A percentile compares a stretch with the other conserved stretches of the same genome.
phyloP scores from a whole-genome alignment of 2,797 vertebrate genomes.

The Uromys caudimaculatus region DNA sequence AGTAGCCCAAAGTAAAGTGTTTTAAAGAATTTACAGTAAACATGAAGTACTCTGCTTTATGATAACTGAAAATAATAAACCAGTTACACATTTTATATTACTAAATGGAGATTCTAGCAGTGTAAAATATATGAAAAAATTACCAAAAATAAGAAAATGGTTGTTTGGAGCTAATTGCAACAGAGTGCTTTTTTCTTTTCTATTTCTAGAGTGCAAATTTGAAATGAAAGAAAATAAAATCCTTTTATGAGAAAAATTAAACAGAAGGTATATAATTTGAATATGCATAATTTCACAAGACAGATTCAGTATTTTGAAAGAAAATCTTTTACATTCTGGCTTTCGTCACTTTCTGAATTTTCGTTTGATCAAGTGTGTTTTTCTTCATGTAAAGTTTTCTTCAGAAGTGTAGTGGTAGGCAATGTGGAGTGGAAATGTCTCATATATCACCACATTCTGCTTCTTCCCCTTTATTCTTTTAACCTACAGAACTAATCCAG shows the following conservation, averaged over 20 bases:
- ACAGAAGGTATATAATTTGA: neutral
- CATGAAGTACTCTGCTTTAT: constrained; percentile 17
- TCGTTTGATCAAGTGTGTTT: neutral
- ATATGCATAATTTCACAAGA: neutral
- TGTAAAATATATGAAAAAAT: constrained; percentile 18
- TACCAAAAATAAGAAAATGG: neutral
- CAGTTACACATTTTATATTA: neutral
- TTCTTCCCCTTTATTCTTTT: constrained; percentile 59
- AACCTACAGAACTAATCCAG: constrained; percentile 14
- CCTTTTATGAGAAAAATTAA: constrained; percentile 27
- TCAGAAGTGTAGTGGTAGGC: constrained; percentile 28
- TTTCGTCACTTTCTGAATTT: constrained; percentile 16
- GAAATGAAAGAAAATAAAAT: neutral
- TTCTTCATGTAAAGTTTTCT: constrained; percentile 51
- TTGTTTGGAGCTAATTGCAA: neutral
- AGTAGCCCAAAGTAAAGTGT: neutral
- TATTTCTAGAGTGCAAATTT: constrained; percentile 24
- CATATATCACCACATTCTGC: neutral
- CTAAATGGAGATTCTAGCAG: neutral
- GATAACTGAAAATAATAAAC: constrained; percentile 23
- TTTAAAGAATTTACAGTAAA: constrained; percentile 26
- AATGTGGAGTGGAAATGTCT: neutral
- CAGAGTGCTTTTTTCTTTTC: neutral
- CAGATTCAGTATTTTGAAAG: constrained; percentile 12
- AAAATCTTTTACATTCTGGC: neutral